These are phyloP conservation scores for Malurus elegans DNA, from an alignment of 2,113 vertebrate species.

Conservation along the genomic window DNA sequence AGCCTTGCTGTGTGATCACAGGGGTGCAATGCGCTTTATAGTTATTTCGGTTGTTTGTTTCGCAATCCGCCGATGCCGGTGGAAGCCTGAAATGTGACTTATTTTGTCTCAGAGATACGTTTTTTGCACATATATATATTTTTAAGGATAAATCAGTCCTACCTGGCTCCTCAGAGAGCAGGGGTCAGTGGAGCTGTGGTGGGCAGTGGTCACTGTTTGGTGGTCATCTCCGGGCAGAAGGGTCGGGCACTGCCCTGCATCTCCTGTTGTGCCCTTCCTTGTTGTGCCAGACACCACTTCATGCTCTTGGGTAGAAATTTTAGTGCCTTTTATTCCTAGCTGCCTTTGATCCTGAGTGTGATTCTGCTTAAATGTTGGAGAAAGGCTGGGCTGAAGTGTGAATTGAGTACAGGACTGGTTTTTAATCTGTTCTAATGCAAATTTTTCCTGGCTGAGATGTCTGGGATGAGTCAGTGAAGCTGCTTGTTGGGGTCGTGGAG, in stretches of 20 bases:
- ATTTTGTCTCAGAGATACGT: not conserved
- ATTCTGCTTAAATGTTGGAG: not conserved
- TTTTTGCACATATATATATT: not conserved
- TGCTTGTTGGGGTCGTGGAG: accelerated
- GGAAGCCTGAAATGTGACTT: not conserved
- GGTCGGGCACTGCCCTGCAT: not conserved
- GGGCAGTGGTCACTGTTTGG: not conserved
- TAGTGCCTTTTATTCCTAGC: not conserved
- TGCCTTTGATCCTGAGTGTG: not conserved
- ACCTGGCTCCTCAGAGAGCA: not conserved
- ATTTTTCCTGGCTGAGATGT: not conserved
- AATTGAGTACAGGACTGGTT: not conserved
- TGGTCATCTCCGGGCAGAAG: not conserved
- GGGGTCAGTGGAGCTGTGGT: not conserved
- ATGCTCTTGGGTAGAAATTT: not conserved
- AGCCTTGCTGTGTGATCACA: not conserved
- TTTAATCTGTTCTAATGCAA: not conserved
- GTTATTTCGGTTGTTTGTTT: not conserved
- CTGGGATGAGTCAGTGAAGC: not conserved
- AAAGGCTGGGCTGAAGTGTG: not conserved
- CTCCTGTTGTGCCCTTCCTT: not conserved
- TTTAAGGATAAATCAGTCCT: not conserved
- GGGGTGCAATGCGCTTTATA: not conserved
- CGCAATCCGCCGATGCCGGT: not conserved
- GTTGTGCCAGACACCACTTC: not conserved